These are phyloP conservation scores for Harpagifer antarcticus DNA, from an alignment of 2,797 vertebrate genomes.

Conservation along the genomic window DNA sequence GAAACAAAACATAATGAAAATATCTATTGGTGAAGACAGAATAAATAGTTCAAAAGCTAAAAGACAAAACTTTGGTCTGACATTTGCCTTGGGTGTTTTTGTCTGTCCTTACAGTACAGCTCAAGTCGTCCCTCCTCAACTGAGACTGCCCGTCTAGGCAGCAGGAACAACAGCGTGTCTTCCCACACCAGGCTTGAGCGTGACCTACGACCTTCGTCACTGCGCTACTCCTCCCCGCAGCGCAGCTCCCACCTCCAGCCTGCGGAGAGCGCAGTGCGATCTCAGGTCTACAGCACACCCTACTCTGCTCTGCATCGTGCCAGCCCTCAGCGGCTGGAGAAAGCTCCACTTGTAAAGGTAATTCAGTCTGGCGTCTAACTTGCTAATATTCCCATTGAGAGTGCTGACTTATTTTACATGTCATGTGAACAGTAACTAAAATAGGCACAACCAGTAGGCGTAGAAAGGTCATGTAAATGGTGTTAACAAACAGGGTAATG, in stretches of 20 bases:
- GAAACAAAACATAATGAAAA: conserved; percentile 11
- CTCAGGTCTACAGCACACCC: conserved; percentile 87
- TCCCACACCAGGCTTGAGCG: conserved; percentile 81
- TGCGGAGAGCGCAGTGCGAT: conserved; percentile 55
- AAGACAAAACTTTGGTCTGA: conserved; percentile 42
- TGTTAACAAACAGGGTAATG: conserved; percentile 45
- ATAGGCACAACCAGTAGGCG: conserved; percentile 48
- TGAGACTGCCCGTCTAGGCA: conserved; percentile 79
- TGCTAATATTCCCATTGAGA: conserved; percentile 59
- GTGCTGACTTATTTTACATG: conserved; percentile 61
- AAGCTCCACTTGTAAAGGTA: conserved; percentile 88
- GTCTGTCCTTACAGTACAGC: conserved; percentile 74
- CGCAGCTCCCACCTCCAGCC: conserved; percentile 74
- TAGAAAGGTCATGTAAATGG: conserved; percentile 18
- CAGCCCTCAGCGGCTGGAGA: conserved; percentile 70
- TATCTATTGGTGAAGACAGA: neutral
- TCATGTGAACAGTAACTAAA: conserved; percentile 62
- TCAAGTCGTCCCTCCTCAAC: conserved; percentile 78
- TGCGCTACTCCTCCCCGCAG: conserved; percentile 81
- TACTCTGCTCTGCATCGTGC: conserved; percentile 70
- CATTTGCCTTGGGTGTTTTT: conserved; percentile 31
- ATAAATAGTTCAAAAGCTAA: neutral
- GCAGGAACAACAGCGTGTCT: conserved; percentile 84
- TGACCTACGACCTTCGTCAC: conserved; percentile 75
- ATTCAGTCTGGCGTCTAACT: conserved; percentile 55